Percentiles rank a stretch among this genome's conserved stretches.
phyloP scores from a whole-genome alignment of 2,797 vertebrate species.

The Vespertilio murinus region DNA sequence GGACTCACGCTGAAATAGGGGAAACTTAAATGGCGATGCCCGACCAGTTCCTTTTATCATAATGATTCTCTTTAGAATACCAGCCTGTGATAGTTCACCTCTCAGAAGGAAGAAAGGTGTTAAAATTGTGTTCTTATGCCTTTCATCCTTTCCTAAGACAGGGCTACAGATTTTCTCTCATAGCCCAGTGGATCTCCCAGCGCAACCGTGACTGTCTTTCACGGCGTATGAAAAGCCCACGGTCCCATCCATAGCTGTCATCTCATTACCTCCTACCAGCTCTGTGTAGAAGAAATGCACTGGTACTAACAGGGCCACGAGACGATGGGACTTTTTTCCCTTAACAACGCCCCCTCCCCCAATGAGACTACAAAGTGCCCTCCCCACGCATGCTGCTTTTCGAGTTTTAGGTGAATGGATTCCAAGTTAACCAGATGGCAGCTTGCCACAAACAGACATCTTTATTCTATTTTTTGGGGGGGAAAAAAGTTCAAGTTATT shows the following conservation, averaged over 20 bases:
- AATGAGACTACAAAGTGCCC: background rate
- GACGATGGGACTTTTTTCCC: slow-evolving; percentile 66
- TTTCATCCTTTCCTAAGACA: slow-evolving; percentile 86
- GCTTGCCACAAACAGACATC: background rate
- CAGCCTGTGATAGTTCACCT: slow-evolving; percentile 67
- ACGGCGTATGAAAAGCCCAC: slow-evolving; percentile 78
- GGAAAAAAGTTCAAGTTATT: background rate
- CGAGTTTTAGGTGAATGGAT: background rate
- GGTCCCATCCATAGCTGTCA: slow-evolving; percentile 75
- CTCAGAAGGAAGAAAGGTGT: slow-evolving; percentile 74
- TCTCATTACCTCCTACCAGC: slow-evolving; percentile 66
- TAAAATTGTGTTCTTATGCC: slow-evolving; percentile 62
- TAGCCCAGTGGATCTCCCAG: slow-evolving; percentile 80
- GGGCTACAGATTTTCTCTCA: slow-evolving; percentile 81
- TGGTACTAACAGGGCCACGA: slow-evolving; percentile 73
- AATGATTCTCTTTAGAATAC: slow-evolving; percentile 83
- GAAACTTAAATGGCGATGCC: slow-evolving; percentile 78
- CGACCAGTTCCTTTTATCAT: slow-evolving; percentile 83
- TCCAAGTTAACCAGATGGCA: slow-evolving; percentile 30
- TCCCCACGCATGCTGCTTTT: background rate
- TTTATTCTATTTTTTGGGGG: background rate
- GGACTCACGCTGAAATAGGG: slow-evolving; percentile 78
- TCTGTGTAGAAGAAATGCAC: background rate
- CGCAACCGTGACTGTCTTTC: slow-evolving; percentile 81
- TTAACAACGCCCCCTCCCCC: slow-evolving; percentile 20